phyloP scores from a whole-genome alignment of 2,113 vertebrate genomes.

The Cranoglanis bouderius region DNA sequence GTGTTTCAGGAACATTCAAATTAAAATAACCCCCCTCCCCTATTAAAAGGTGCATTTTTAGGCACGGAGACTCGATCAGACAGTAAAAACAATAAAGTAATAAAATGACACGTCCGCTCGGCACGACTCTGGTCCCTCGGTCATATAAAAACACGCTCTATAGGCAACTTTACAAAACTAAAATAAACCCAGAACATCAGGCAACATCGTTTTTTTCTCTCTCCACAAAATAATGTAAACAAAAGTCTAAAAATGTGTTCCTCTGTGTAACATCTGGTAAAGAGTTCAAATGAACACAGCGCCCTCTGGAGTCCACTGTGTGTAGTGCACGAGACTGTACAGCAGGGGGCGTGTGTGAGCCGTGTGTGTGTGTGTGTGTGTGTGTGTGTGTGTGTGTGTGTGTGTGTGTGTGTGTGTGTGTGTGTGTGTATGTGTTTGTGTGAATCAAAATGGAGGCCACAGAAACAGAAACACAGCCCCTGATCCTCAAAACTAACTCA shows the following conservation, averaged over 20 bases:
- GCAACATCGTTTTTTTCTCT: constrained; percentile 17
- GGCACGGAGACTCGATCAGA: constrained; percentile 33
- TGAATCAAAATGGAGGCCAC: constrained; percentile 57
- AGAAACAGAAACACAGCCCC: constrained; percentile 38
- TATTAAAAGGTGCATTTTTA: constrained; percentile 51
- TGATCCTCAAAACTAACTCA: constrained; percentile 37
- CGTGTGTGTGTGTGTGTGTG: constrained; percentile 40
- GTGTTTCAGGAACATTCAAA: not conserved
- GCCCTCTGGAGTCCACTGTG: constrained; percentile 46
- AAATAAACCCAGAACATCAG: constrained; percentile 27
- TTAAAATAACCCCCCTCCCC: not conserved
- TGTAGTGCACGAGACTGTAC: constrained; percentile 41
- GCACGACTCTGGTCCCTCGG: constrained; percentile 51
- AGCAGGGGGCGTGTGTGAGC: constrained; percentile 43
- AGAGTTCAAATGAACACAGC: constrained; percentile 15
- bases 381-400: not conserved
- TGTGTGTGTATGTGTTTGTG: constrained; percentile 6
- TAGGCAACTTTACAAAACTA: constrained; percentile 34
- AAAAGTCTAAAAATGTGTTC: not conserved
- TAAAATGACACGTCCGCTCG: constrained; percentile 31
- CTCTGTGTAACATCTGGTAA: not conserved
- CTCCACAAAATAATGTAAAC: constrained; percentile 40
- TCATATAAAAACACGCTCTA: constrained; percentile 26
- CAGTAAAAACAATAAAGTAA: constrained; percentile 1
- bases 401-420: constrained; percentile 12